Conservation (phyloP, 2,797 vertebrate species). For the Stomatorhinus walkeri region DNA sequence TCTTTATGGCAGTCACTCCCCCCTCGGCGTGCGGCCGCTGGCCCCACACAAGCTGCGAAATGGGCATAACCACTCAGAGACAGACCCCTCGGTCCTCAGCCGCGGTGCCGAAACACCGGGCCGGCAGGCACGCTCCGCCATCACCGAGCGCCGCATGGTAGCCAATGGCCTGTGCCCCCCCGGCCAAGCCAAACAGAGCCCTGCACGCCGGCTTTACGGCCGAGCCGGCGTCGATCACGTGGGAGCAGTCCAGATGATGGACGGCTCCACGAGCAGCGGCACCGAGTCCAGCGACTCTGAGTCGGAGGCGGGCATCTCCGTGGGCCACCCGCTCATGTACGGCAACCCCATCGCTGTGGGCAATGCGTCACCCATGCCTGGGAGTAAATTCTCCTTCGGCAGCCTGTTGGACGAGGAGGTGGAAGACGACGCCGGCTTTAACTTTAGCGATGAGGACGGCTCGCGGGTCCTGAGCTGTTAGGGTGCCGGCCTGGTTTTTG, state of each 20-base stretch:
- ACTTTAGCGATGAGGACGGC: slow-evolving; percentile 65
- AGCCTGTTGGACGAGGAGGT: slow-evolving; percentile 63
- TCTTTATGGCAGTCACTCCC: slow-evolving; percentile 59
- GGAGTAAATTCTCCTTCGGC: slow-evolving; percentile 59
- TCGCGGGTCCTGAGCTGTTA: slow-evolving; percentile 64
- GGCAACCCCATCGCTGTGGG: slow-evolving; percentile 61
- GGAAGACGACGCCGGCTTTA: slow-evolving; percentile 54
- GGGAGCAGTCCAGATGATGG: slow-evolving; percentile 61
- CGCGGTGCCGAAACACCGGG: slow-evolving; percentile 61
- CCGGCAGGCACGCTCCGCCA: slow-evolving; percentile 37
- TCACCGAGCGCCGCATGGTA: slow-evolving; percentile 54
- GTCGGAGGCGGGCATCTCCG: slow-evolving; percentile 66
- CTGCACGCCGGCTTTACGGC: slow-evolving; percentile 46
- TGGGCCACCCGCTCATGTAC: slow-evolving; percentile 66
- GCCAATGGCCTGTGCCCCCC: slow-evolving; percentile 46
- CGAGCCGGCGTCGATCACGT: slow-evolving; percentile 40
- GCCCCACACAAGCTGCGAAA: slow-evolving; percentile 53
- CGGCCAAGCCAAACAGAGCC: slow-evolving; percentile 51
- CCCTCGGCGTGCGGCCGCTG: slow-evolving; percentile 46
- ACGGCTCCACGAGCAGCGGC: slow-evolving; percentile 79
- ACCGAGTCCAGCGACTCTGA: slow-evolving; percentile 80
- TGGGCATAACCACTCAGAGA: slow-evolving; percentile 77
- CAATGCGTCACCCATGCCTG: slow-evolving; percentile 56
- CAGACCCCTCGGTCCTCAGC: slow-evolving; percentile 83
- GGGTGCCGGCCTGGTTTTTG: neutral